These are phyloP conservation scores for Podargus strigoides DNA, from an alignment of 2,797 vertebrate species.

Conservation along the genomic window DNA sequence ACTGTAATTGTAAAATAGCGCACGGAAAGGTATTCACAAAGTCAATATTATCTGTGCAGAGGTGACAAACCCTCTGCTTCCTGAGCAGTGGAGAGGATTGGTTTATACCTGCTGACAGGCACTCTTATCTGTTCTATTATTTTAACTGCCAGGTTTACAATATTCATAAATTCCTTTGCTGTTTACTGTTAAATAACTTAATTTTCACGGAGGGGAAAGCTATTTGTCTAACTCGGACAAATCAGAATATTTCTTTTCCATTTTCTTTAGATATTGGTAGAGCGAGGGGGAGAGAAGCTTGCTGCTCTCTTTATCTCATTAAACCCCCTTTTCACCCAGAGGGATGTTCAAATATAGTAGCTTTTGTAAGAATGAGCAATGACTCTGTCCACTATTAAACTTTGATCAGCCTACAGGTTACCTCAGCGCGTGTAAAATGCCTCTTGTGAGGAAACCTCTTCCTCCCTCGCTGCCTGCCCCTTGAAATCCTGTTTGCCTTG, in stretches of 20 bases:
- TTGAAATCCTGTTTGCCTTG: neutral
- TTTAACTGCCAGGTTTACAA: neutral
- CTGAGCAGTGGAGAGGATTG: neutral
- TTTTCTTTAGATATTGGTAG: neutral
- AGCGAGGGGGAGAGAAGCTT: neutral
- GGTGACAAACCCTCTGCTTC: neutral
- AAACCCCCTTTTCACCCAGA: neutral
- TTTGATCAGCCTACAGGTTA: neutral
- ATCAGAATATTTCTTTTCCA: neutral
- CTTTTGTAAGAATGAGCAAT: neutral
- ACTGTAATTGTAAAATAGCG: neutral
- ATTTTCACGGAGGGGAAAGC: neutral
- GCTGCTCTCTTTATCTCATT: neutral
- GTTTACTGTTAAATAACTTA: neutral
- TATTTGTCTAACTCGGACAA: neutral
- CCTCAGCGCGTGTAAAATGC: neutral
- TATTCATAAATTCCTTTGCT: slow-evolving; percentile 45
- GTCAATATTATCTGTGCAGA: neutral
- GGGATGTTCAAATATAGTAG: neutral
- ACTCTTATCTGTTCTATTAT: neutral
- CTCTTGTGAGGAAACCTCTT: neutral
- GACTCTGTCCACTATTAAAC: neutral
- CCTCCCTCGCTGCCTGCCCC: neutral
- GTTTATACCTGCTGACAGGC: neutral
- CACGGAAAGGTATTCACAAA: neutral